Conservation (phyloP, 2,888 invertebrate genomes). For the Ophioninae sp. region DNA sequence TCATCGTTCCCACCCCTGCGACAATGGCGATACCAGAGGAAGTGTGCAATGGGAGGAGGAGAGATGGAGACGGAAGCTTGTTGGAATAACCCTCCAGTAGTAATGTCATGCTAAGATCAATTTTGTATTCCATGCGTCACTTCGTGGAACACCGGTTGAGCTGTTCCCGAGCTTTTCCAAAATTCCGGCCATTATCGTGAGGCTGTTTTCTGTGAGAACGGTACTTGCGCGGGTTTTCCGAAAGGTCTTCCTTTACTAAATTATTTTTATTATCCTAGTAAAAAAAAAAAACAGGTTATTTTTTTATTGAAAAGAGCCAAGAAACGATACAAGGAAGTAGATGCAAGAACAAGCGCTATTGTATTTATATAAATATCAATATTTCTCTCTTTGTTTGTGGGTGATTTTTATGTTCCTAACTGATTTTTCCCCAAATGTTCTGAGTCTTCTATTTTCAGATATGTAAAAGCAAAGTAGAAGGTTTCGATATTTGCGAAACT, state of each 20-base stretch:
- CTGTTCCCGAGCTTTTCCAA: conserved; percentile 73
- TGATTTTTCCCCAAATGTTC: too few relatives aligned
- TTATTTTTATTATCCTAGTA: conserved; percentile 7
- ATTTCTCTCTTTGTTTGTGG: too few relatives aligned
- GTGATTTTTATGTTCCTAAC: too few relatives aligned
- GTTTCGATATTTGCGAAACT: too few relatives aligned
- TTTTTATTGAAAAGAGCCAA: neutral
- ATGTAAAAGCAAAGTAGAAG: too few relatives aligned
- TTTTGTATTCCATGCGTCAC: conserved; percentile 78
- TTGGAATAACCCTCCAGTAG: conserved; percentile 63
- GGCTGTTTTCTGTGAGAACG: conserved; percentile 62
- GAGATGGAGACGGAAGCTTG: conserved; percentile 35
- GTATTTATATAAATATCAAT: too few relatives aligned
- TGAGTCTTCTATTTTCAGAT: too few relatives aligned
- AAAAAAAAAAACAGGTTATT: neutral
- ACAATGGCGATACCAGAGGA: conserved; percentile 1
- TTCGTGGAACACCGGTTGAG: conserved; percentile 75
- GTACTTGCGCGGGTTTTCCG: conserved; percentile 28
- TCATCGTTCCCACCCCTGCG: neutral
- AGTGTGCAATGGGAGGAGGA: conserved; percentile 3
- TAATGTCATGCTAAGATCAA: conserved; percentile 78
- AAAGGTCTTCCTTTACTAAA: conserved; percentile 46
- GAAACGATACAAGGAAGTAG: too few relatives aligned
- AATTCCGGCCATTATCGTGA: conserved; percentile 74
- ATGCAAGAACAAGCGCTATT: too few relatives aligned